Base-by-base conservation (phyloP, 2,797 vertebrate genomes). In the Heterohyrax brucei region DNA sequence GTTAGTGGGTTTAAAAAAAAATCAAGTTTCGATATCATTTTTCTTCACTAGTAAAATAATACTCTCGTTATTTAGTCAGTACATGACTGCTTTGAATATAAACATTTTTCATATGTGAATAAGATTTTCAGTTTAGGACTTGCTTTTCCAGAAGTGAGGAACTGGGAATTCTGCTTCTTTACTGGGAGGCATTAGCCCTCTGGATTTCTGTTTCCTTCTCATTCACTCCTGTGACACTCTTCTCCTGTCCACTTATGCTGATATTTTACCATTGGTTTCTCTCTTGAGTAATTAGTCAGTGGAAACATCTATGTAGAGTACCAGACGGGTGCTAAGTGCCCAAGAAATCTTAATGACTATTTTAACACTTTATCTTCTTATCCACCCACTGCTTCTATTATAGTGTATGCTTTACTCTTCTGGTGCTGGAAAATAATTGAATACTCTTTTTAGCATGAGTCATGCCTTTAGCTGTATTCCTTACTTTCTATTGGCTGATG, bases 31-130 rank as follows among this genome's bases (percentile, higher is more conserved):
- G 86, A 72, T 61, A 39, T 44, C 53, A 12, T 33, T 95, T 94
- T 95, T 91, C 79, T 95, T 92, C 4, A 61, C 62, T 87, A 93
- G 53, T 80, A 83, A 82, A 85, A 72, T 53, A 78, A 95, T 39
- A 80, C 28, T 84, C 70, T 86, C 10, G 59, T 28, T 87, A 10
- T 66, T 94, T 76, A 64, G 24, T 94, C 18, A 79, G 39, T 95
- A 95, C 56, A 70, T 82, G 66, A 92, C n/a, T 76, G 30, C 33
- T 19, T 76, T 62, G 7, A 72, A 39, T 86, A 59, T 93, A 28
- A 92, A 84, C 24, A 91, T 68, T 87, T 97, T 95, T 83, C 62
- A 81, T 7, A 73, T 61, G 10, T 87, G 24, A 78, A 39, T 10
- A 87, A 44, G 5, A 22, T 61, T 91, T 7, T 68, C 50, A 77